Evolutionary conservation across 2,797 vertebrate genomes (phyloP), one percentile per base, ranked within the genome.

Genomic region (Astyanax mexicanus): DNA sequence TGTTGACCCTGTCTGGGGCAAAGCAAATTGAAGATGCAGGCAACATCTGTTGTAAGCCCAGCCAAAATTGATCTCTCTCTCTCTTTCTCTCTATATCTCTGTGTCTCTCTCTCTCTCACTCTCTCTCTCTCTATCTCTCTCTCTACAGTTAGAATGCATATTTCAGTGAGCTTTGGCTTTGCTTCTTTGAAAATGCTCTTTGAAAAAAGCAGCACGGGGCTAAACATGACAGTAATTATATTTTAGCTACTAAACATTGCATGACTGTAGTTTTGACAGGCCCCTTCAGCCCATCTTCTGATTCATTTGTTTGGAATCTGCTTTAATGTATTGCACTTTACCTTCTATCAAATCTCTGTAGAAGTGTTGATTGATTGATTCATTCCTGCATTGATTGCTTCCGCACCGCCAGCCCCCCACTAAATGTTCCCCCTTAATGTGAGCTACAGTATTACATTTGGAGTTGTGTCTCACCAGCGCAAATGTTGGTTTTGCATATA

Each of bases 11-110:
- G 69, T 73, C 29, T 37, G 38, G 38, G 29, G 67, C 42, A 73
- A 69, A 62, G 72, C 67, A 71, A 71, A 64, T 64, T 77, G 60
- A 78, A 65, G 69, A 80, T 74, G 49, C 69, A 62, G 25, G 68
- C 74, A 74, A 79, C 78, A 80, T 83, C 71, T 80, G 70, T 65
- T 76, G 52, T 35, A 80, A 69, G 74, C 72, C 74, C 49, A 27
- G 60, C 27, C 67, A 40, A 74, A 72, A 75, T 75, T 32, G 55
- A 64, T 62, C n/a, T 13, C 21, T 45, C 25, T 23, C 11, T 37
- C 42, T 23, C 27, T 69, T 2, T 57, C 69, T 72, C 21, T n/a
- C n/a, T n/a, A n/a, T n/a, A n/a, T n/a, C n/a, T n/a, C n/a, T n/a
- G n/a, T n/a, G n/a, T n/a, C n/a, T 44, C 49, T 37, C n/a, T 32